Evolutionary conservation across 2,113 vertebrate species (phyloP).

Genomic region (Pycnonotus jocosus): DNA sequence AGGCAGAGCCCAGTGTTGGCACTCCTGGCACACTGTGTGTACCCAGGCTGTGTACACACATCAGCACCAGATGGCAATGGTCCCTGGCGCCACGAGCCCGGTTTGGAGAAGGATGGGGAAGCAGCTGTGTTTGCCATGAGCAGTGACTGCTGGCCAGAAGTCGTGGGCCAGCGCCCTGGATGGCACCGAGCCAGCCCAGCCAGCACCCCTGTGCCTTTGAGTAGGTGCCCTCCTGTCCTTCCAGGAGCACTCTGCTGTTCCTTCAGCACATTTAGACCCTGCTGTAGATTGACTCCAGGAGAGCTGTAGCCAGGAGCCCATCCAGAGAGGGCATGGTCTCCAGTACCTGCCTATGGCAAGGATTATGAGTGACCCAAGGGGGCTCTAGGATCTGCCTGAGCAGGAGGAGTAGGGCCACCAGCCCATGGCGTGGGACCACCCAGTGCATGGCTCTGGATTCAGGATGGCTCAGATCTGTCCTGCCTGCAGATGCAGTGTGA

Average conservation of each 20-base stretch:
- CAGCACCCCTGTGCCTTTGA: neutral
- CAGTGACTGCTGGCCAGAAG: neutral
- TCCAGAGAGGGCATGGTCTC: neutral
- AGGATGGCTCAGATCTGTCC: neutral
- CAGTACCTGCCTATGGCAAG: neutral
- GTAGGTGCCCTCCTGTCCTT: neutral
- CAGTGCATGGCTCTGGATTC: neutral
- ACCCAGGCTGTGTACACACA: neutral
- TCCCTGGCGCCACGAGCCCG: neutral
- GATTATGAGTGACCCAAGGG: neutral
- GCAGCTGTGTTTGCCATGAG: slow-evolving; percentile 25
- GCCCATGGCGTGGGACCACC: neutral
- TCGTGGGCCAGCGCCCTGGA: rapidly evolving
- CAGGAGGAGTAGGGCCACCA: neutral
- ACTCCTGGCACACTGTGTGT: rapidly evolving
- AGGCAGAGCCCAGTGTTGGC: neutral
- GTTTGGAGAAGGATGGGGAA: neutral
- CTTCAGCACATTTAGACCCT: neutral
- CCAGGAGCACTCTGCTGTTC: neutral
- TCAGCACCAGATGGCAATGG: neutral
- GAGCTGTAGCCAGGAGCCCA: neutral
- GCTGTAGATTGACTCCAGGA: neutral
- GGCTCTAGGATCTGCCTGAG: neutral
- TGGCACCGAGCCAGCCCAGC: rapidly evolving
- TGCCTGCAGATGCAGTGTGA: neutral